phyloP scores from a whole-genome alignment of 2,888 invertebrate genomes.

The Polydesmus complanatus region DNA sequence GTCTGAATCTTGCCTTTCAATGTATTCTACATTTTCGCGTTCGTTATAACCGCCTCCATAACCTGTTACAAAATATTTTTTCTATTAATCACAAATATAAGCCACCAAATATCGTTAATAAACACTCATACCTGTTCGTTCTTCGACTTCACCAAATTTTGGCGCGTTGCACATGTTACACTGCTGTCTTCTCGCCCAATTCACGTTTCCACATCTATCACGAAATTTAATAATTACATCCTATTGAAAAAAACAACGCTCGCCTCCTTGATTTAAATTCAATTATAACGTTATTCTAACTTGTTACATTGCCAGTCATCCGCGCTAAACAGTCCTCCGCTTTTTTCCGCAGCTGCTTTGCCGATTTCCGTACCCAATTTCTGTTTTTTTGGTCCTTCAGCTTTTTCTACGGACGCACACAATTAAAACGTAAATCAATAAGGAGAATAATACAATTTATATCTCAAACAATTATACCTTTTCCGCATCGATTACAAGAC shows the following conservation, averaged over 20 bases:
- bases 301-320: constrained; percentile 99
- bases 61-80: constrained; percentile 23
- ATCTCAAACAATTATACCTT: constrained; percentile 41
- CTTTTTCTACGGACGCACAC: constrained; percentile 31
- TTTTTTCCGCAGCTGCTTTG: constrained; percentile 95
- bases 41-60: constrained; percentile 66
- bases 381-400: constrained; percentile 47
- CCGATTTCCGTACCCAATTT: constrained; percentile 93
- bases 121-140: constrained; percentile 39
- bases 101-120: not conserved
- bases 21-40: constrained; percentile 88
- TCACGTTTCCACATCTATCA: constrained; percentile 86
- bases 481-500: constrained; percentile 84
- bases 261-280: too few species aligned
- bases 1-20: constrained; percentile 68
- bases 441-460: not conserved
- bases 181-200: constrained; percentile 89
- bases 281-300: constrained; percentile 30
- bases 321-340: constrained; percentile 86
- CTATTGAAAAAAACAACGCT: constrained; percentile 9
- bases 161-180: constrained; percentile 99
- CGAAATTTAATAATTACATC: not conserved
- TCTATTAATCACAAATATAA: constrained; percentile 1
- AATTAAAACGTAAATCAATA: too few species aligned
- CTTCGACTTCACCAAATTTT: constrained; percentile 85